A percentile compares a stretch with the other conserved stretches of the same genome.
phyloP scores from a whole-genome alignment of 2,797 vertebrate genomes.

The Diplodus sargus region DNA sequence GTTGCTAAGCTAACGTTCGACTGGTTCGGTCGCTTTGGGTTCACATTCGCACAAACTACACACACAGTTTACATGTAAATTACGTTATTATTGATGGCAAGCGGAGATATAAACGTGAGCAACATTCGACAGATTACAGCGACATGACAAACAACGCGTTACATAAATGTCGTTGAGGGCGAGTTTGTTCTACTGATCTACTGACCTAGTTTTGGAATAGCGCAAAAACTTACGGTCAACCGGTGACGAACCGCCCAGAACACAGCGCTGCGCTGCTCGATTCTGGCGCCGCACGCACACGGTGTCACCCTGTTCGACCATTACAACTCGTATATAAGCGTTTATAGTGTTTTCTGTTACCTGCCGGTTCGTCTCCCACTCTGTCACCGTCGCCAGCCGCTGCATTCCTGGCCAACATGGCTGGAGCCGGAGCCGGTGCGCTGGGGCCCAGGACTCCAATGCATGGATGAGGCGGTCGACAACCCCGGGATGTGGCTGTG shows the following conservation, averaged over 20 bases:
- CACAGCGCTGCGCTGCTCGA: background rate
- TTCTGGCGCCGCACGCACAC: accelerated
- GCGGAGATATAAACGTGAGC: accelerated
- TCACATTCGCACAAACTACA: background rate
- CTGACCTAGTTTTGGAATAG: conserved; percentile 86
- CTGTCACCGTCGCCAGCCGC: conserved; percentile 84
- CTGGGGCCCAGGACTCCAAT: conserved; percentile 81
- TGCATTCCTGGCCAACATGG: conserved; percentile 85
- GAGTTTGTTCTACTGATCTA: conserved; percentile 88
- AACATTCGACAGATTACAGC: accelerated
- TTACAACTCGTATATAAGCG: background rate
- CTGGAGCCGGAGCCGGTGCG: conserved; percentile 83
- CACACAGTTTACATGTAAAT: background rate
- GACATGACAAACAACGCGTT: conserved; percentile 32
- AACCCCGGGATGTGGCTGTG: conserved; percentile 29
- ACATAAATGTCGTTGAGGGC: conserved; percentile 58
- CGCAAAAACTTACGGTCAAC: conserved; percentile 65
- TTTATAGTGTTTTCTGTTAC: conserved; percentile 58
- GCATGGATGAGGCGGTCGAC: conserved; percentile 79
- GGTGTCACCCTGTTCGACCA: accelerated
- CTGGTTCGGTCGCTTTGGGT: background rate
- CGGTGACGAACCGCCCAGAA: conserved; percentile 4
- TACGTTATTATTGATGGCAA: background rate
- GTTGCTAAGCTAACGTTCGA: conserved; percentile 62
- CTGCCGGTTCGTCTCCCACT: conserved; percentile 80